Conservation (phyloP, 2,888 invertebrate species). For the Creontiades dilutus region DNA sequence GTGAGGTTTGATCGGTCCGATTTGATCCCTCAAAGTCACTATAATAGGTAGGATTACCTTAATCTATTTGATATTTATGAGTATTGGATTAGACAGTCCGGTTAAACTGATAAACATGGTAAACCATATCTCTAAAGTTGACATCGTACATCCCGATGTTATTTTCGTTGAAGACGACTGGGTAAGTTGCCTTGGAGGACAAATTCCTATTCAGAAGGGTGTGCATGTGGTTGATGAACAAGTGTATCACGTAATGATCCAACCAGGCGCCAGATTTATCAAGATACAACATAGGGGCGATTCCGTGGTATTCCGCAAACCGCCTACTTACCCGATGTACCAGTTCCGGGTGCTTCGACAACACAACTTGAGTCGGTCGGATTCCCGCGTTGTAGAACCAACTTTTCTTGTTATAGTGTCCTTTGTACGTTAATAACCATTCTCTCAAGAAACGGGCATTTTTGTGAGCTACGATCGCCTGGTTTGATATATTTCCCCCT, state of each 20-base stretch:
- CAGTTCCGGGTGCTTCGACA: constrained; percentile 77
- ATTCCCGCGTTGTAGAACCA: constrained; percentile 79
- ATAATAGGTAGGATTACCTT: too few relatives aligned
- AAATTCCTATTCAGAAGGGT: constrained; percentile 75
- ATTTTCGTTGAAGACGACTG: constrained; percentile 70
- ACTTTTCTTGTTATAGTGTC: constrained; percentile 75
- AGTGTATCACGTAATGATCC: constrained; percentile 77
- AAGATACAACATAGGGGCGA: constrained; percentile 76
- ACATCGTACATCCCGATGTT: constrained; percentile 70
- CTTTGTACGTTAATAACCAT: constrained; percentile 77
- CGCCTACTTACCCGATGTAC: constrained; percentile 77
- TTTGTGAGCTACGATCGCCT: constrained; percentile 75
- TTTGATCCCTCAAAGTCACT: too few relatives aligned
- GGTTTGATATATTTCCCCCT: constrained; percentile 74
- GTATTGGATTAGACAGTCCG: neutral
- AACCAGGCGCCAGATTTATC: constrained; percentile 77
- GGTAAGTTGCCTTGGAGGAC: constrained; percentile 70
- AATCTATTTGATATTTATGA: too few relatives aligned
- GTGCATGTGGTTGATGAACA: constrained; percentile 77
- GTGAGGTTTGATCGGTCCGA: too few relatives aligned
- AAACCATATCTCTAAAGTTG: constrained; percentile 73
- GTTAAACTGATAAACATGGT: constrained; percentile 66
- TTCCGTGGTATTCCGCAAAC: constrained; percentile 78
- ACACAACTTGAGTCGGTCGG: constrained; percentile 77
- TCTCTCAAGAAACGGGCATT: constrained; percentile 77